Base-by-base conservation (phyloP, 2,888 invertebrate genomes). In the Catocala nupta region DNA sequence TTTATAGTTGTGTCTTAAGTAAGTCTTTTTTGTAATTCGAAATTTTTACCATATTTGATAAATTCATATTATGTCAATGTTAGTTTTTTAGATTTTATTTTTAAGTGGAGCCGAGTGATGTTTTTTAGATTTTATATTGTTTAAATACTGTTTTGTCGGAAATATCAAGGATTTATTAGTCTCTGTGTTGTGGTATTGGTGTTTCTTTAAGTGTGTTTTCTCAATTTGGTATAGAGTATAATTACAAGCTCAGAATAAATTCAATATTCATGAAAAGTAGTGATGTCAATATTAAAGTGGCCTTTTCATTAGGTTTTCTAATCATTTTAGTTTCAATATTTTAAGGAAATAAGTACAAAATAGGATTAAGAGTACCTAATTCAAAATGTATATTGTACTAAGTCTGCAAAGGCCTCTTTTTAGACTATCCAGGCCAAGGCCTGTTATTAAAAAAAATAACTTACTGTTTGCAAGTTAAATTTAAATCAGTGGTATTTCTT, bases 271-370 rank as follows among this genome's bases (percentile, higher is more conserved):
- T 39, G 9, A 39, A 6, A 39, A 8, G 1, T 39, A 7, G 9
- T 9, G 8, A 39, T 25, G 25, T 39, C 36, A 39, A 39, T 39
- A 39, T 39, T 39, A 39, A 7, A 39, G 36, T 39, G 36, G 36
- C 36, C 36, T 39, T 39, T 39, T 5, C 25, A 25, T 25, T 39
- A 39, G 36, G 36, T 39, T 7, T 25, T 25, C 16, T 36, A 36
- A 2, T 0, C 1, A 2, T 36, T 36, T 36, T 36, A 36, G 5
- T 8, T 36, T 1, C 36, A 39, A 39, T 39, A 39, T 39, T 39
- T 39, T 10, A 25, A 34, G 25, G 11, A 44, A 70, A 72, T 75
- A 73, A 82, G 82, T 82, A 82, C 82, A 82, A 82, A 82, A 44
- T 77, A 77, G 69, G 39, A 10, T 58, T 77, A 70, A 70, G 69